These are phyloP conservation scores for Nomada goodeniana DNA, from an alignment of 2,888 invertebrate species.

Conservation along the genomic window DNA sequence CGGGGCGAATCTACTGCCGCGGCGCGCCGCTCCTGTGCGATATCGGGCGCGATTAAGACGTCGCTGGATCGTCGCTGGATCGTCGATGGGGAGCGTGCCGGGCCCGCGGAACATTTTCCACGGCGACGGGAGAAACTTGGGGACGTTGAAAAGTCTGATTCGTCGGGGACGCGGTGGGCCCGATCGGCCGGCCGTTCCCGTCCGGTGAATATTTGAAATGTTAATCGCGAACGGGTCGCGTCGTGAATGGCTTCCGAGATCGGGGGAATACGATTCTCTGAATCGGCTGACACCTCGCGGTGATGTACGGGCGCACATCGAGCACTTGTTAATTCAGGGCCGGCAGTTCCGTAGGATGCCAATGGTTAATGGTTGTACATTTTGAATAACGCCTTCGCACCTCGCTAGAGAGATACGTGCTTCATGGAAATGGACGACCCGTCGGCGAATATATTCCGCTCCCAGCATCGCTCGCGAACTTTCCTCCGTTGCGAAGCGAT, in stretches of 20 bases:
- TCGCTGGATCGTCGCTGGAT: too few relatives aligned
- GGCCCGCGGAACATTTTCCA: slow-evolving; percentile 11
- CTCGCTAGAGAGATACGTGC: slow-evolving; percentile 59
- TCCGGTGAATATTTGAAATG: slow-evolving; percentile 68
- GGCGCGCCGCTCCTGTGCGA: neutral
- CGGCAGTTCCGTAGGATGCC: slow-evolving; percentile 80
- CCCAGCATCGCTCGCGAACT: slow-evolving; percentile 8
- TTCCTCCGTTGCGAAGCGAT: too few relatives aligned
- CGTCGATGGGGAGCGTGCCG: too few relatives aligned
- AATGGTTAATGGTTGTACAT: slow-evolving; percentile 80
- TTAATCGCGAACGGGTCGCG: slow-evolving; percentile 69
- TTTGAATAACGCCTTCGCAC: slow-evolving; percentile 80
- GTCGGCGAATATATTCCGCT: slow-evolving; percentile 45
- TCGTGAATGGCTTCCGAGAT: slow-evolving; percentile 78
- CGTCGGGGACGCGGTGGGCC: slow-evolving; percentile 5
- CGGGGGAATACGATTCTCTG: slow-evolving; percentile 79
- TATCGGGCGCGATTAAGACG: neutral
- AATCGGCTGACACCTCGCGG: slow-evolving; percentile 79
- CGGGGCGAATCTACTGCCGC: slow-evolving; percentile 24
- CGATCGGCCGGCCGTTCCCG: slow-evolving; percentile 51
- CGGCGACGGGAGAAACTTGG: too few relatives aligned
- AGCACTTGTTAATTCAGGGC: slow-evolving; percentile 82
- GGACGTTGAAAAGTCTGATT: slow-evolving; percentile 19
- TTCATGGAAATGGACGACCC: slow-evolving; percentile 61
- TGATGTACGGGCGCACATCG: slow-evolving; percentile 79